A percentile compares a stretch with the other conserved stretches of the same genome.
These are phyloP conservation scores for Bombyx huttoni DNA, from an alignment of 2,888 invertebrate genomes.

Conservation along the genomic window DNA sequence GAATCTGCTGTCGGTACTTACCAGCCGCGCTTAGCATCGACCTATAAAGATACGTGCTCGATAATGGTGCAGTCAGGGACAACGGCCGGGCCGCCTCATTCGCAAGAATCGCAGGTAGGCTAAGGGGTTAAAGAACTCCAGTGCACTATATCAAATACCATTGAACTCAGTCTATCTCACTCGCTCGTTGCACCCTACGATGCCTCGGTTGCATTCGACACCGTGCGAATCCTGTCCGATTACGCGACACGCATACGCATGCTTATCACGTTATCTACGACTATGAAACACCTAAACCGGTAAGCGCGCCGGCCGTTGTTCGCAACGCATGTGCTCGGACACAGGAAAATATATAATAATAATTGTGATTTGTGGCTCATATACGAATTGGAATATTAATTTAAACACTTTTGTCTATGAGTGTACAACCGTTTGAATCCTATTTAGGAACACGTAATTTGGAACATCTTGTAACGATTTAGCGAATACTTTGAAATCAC, in stretches of 20 bases:
- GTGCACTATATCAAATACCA: conserved; percentile 73
- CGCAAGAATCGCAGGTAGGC: conserved; percentile 71
- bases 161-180: conserved; percentile 61
- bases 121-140: conserved; percentile 71
- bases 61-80: conserved; percentile 65
- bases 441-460: too few species aligned
- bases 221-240: conserved; percentile 68
- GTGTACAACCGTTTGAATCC: not conserved
- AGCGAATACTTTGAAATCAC: not conserved
- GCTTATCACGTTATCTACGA: conserved; percentile 58
- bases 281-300: conserved; percentile 39
- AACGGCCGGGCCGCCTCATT: conserved; percentile 69
- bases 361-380: not conserved
- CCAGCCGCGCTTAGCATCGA: conserved; percentile 38
- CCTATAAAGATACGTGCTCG: conserved; percentile 66
- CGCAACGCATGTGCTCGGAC: conserved; percentile 15
- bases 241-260: conserved; percentile 67
- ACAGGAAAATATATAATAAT: conserved; percentile 12
- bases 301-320: conserved; percentile 26
- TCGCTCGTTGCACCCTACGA: conserved; percentile 47
- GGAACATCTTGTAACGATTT: too few species aligned
- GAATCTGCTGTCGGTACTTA: conserved; percentile 34
- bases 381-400: not conserved
- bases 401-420: not conserved
- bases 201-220: conserved; percentile 50